Evolutionary conservation across 2,888 invertebrate genomes (phyloP), one percentile per base, ranked within the genome.

Genomic region (Nebria brevicollis): DNA sequence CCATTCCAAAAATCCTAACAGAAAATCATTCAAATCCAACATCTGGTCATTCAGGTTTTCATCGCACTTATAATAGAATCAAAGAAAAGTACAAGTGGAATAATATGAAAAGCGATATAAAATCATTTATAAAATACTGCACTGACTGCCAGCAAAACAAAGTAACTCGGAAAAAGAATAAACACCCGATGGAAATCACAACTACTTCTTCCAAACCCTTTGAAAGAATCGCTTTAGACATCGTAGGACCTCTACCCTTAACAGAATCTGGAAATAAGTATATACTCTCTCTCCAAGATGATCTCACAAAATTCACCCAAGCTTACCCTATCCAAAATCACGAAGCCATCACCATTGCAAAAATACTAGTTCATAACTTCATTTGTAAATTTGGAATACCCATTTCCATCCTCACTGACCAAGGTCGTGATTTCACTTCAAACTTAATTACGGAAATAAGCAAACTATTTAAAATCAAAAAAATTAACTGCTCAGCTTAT

Each of bases 281-380:
- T 77, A 85, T 88, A 41, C 75, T 88, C n/a, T 87, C 87, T 0
- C 34, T 86, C 6, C 86, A 87, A 84, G 87, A 88, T 75, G 86
- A 87, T 82, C 79, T 87, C n/a, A 86, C 87, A 0, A 87, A 88
- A 85, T 88, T 84, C 82, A 85, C 85, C 11, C 83, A 84, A 82
- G 87, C 87, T 6, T 83, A 20, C 66, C 82, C 87, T 0, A 83
- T 88, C 10, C 84, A 84, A 5, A 86, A 88, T 84, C 84, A 85
- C 25, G 86, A 87, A 84, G 85, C 88, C 0, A 34, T 64, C 66
- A 87, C 87, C 0, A 83, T 88, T 7, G 87, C 87, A 0, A 84
- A 83, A 77, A 83, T 64, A 65, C 83, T 86, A 10, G 83, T 83
- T 13, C 54, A 74, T 66, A 20, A 84, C 73, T 82, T 84, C 26